phyloP scores from a whole-genome alignment of 2,797 vertebrate genomes.

The Oceanodroma leucorhoa region DNA sequence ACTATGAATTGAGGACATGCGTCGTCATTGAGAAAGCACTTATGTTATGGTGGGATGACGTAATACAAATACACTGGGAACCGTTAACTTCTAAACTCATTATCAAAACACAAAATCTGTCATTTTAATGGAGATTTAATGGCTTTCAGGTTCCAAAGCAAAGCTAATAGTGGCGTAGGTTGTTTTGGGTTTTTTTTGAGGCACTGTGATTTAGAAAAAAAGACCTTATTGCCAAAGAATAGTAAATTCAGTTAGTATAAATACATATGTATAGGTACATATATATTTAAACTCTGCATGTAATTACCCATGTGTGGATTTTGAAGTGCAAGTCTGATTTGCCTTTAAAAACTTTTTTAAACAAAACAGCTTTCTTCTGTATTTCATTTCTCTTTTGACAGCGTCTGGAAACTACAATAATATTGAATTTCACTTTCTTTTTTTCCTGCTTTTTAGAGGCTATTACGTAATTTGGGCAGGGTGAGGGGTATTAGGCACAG shows the following conservation, averaged over 20 bases:
- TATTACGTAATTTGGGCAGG: background rate
- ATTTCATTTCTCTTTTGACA: background rate
- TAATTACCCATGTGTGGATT: background rate
- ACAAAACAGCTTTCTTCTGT: background rate
- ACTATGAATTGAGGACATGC: background rate
- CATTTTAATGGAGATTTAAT: background rate
- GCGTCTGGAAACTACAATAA: slow-evolving; percentile 17
- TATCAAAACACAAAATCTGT: background rate
- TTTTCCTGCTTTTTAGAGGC: background rate
- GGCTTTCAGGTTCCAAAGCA: background rate
- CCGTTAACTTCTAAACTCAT: background rate
- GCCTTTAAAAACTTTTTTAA: background rate
- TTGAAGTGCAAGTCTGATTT: slow-evolving; percentile 2
- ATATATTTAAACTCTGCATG: background rate
- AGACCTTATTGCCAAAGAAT: background rate
- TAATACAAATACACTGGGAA: background rate
- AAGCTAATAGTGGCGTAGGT: background rate
- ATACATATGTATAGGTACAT: background rate
- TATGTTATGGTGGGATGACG: background rate
- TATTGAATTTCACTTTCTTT: slow-evolving; percentile 44
- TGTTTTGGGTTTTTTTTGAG: background rate
- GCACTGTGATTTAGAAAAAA: background rate
- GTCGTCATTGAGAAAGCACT: background rate
- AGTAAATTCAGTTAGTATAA: background rate
- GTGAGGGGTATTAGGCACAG: background rate